Evolutionary conservation across 1,140 invertebrate species (phyloP), one percentile per base, ranked within the genome.

Genomic region (Tyrophagus putrescentiae): DNA sequence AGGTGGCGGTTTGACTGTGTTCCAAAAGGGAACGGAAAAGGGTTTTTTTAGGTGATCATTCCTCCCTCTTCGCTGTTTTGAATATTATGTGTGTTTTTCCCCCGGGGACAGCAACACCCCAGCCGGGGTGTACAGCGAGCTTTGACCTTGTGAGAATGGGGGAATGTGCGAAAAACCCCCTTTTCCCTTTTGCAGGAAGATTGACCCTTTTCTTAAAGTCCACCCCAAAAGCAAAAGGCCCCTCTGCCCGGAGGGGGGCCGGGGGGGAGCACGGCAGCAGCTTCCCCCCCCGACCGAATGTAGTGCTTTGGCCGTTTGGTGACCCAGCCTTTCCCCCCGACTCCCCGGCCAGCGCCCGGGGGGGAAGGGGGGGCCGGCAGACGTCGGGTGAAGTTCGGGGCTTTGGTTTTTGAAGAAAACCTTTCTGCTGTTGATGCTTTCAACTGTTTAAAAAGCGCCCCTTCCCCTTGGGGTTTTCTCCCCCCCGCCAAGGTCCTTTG

Each of bases 151-250:
- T 94, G 31, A 98, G 76, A 45, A 97, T 96, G 73, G 92, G 89
- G 66, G 89, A 93, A 96, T 92, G 69, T 95, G 94, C 66, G 85
- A 91, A 70, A 97, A 96, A 3, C 95, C 89, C 71, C n/a, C n/a
- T n/a, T 95, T 87, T 60, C 82, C 83, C 70, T 83, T 69, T 70
- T 97, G 92, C n/a, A 96, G 73, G 68, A 96, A 96, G 67, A 84
- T 80, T 68, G 73, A 96, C 92, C 2, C 83, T 78, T 27, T 84
- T 79, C 4, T 82, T 81, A 71, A 95, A 96, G 65, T 83, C 80
- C 33, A 96, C 80, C 27, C 86, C 88, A 83, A 89, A 97, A 72
- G 91, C 95, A 64, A 87, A 78, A 13, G 96, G 84, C 3, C 91
- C 91, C 73, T 92, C 90, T 72, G 91, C 83, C 68, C 91, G 84